Evolutionary conservation across 1,140 invertebrate genomes (phyloP).

Genomic region (Diachasma alloeum): DNA sequence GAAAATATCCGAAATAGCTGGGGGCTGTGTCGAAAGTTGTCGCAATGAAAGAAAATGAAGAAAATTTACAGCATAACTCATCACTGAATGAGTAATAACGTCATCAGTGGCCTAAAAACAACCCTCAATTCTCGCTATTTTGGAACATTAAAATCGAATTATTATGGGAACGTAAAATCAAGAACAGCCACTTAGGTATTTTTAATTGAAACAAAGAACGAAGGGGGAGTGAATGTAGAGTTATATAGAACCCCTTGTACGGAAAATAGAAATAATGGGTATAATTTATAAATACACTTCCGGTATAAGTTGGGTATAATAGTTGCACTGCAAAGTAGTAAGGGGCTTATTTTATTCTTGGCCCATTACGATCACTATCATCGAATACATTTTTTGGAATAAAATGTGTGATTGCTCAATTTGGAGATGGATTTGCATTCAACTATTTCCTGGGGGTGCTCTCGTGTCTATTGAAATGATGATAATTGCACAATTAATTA

Average conservation of each 20-base stretch:
- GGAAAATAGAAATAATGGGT: not conserved
- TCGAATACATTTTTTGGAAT: not conserved
- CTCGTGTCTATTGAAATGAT: too few species aligned
- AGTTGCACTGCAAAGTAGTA: not conserved
- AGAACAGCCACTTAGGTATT: not conserved
- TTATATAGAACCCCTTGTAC: conserved; percentile 1
- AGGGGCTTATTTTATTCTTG: not conserved
- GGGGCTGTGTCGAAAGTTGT: too few species aligned
- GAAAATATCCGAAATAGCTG: too few species aligned
- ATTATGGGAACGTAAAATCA: not conserved
- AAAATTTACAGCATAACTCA: too few species aligned
- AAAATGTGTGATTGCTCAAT: not conserved
- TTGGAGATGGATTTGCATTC: not conserved
- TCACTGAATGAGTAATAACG: too few species aligned
- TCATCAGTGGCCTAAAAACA: too few species aligned
- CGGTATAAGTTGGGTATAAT: not conserved
- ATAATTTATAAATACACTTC: conserved; percentile 7
- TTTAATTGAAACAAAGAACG: conserved; percentile 1
- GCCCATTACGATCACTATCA: not conserved
- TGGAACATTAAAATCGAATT: not conserved
- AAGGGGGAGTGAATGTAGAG: not conserved
- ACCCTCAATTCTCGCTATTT: too few species aligned
- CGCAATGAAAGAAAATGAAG: too few species aligned
- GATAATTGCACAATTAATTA: too few species aligned
- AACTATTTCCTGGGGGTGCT: not conserved